These are phyloP conservation scores for Hyperopisus bebe DNA, from an alignment of 2,113 vertebrate genomes.

Conservation along the genomic window DNA sequence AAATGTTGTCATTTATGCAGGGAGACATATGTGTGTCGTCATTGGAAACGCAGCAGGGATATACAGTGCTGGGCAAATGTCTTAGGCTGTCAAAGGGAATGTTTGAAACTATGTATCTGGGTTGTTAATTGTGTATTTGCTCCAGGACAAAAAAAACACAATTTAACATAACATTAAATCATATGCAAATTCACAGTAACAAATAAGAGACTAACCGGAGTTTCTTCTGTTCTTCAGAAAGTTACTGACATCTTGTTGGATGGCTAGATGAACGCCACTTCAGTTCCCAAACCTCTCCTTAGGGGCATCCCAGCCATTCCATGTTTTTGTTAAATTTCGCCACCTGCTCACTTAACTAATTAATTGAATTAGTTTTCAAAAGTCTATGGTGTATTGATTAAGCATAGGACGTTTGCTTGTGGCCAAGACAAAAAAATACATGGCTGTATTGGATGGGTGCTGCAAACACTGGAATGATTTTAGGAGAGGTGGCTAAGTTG, in stretches of 20 bases:
- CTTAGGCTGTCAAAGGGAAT: not conserved
- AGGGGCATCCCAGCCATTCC: not conserved
- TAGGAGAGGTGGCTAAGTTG: not conserved
- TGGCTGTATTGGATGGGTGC: not conserved
- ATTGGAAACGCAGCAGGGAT: not conserved
- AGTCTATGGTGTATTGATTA: not conserved
- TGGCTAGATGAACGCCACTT: not conserved
- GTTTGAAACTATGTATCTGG: not conserved
- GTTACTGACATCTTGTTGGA: not conserved
- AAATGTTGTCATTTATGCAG: not conserved
- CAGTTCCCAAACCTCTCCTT: not conserved
- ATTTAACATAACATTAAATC: not conserved
- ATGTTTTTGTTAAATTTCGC: not conserved
- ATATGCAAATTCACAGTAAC: not conserved
- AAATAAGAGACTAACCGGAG: not conserved
- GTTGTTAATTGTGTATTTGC: not conserved
- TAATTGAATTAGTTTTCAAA: no score
- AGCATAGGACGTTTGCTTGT: not conserved
- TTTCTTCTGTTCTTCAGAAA: not conserved
- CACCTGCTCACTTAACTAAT: not conserved
- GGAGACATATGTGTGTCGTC: not conserved
- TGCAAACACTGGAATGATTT: not conserved
- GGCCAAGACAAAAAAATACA: not conserved
- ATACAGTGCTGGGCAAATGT: not conserved
- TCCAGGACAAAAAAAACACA: not conserved